Evolutionary conservation across 37 sponge, comb jelly and placozoan species (phyloP).

Genomic region (Hormiphora californensis): DNA sequence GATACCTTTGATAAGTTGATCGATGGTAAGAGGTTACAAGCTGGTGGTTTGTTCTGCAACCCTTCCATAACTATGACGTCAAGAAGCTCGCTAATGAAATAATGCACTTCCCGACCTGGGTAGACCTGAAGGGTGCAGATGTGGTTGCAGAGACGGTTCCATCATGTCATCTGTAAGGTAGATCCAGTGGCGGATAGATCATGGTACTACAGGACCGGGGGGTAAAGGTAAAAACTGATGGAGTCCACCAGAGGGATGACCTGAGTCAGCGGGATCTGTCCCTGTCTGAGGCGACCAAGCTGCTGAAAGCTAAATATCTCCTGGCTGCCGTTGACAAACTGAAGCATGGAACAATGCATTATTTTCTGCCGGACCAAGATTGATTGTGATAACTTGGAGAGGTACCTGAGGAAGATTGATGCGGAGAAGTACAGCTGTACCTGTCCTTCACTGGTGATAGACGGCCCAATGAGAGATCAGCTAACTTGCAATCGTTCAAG

Average conservation of each 20-base stretch:
- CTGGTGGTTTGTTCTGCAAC: conserved; percentile 97
- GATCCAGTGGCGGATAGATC: conserved; percentile 72
- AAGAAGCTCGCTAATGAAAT: conserved; percentile 81
- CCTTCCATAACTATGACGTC: conserved; percentile 79
- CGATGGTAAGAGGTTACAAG: conserved; percentile 55
- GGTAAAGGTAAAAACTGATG: conserved; percentile 65
- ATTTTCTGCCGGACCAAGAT: conserved; percentile 95
- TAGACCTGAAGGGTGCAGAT: conserved; percentile 95
- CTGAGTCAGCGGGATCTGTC: conserved; percentile 49
- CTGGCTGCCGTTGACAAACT: conserved; percentile 73
- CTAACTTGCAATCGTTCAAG: conserved; percentile 84
- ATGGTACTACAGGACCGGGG: conserved; percentile 65
- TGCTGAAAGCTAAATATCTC: conserved; percentile 81
- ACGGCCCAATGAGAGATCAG: conserved; percentile 73
- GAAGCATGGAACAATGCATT: conserved; percentile 67
- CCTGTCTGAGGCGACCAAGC: conserved; percentile 82
- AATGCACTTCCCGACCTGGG: conserved; percentile 95
- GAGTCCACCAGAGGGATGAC: conserved; percentile 68
- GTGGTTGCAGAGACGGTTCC: conserved; percentile 89
- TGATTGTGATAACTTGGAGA: conserved; percentile 95
- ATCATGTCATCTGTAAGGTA: conserved; percentile 61
- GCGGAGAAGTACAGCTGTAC: conserved; percentile 59
- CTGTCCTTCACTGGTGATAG: conserved; percentile 88
- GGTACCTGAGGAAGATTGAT: conserved; percentile 63
- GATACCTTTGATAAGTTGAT: conserved; percentile 74